Evolutionary conservation across 2,113 vertebrate genomes (phyloP).

Genomic region (Ammospiza nelsoni): DNA sequence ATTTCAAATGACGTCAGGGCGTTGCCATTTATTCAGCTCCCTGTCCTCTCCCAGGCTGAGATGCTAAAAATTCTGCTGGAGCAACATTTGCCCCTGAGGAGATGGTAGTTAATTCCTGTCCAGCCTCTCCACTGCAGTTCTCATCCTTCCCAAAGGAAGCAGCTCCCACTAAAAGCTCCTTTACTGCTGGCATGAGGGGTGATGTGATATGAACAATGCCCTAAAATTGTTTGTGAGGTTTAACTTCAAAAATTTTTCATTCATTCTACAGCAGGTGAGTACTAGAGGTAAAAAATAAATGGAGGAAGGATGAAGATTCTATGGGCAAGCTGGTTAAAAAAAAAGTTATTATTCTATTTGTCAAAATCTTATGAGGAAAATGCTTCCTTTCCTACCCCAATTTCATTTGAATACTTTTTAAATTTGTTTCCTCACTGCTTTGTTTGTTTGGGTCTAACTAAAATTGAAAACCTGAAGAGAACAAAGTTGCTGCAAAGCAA

Average conservation of each 20-base stretch:
- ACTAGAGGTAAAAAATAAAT: neutral
- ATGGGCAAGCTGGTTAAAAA: neutral
- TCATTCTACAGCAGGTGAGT: neutral
- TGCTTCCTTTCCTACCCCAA: neutral
- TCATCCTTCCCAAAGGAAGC: neutral
- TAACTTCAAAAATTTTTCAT: neutral
- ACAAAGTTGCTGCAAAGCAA: neutral
- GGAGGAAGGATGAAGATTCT: neutral
- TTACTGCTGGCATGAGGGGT: neutral
- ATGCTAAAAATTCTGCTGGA: neutral
- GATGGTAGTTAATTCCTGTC: neutral
- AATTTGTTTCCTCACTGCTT: neutral
- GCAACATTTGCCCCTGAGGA: neutral
- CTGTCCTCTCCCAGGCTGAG: neutral
- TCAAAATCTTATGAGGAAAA: neutral
- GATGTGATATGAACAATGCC: neutral
- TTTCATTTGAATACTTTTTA: neutral
- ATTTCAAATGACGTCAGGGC: neutral
- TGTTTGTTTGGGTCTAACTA: neutral
- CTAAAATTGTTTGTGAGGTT: neutral
- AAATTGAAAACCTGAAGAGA: neutral
- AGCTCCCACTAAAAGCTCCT: neutral
- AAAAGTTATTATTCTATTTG: neutral
- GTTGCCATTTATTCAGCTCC: neutral
- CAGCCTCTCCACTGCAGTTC: neutral